Percentiles rank a stretch among this genome's conserved stretches.
Evolutionary conservation across 53 echinoderm and acorn worm genomes (phyloP).

Genomic region (Echinarachnius parma): DNA sequence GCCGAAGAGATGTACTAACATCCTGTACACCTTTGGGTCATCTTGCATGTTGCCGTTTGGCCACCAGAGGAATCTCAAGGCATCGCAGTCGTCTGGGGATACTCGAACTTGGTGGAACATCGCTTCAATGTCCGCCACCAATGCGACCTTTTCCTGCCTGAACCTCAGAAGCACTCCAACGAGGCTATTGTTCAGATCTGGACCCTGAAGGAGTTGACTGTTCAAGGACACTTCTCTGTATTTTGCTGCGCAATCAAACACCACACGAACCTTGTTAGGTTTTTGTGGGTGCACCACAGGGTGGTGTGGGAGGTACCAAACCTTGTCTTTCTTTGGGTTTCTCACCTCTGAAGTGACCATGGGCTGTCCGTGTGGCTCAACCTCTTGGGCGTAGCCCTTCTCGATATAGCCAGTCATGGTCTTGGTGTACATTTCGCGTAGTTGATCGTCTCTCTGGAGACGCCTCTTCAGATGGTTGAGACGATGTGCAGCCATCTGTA

Average conservation of each 20-base stretch:
- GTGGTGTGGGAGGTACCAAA: constrained; percentile 55
- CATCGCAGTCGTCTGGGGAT: constrained; percentile 17
- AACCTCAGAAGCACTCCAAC: constrained; percentile 42
- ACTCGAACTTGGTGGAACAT: constrained; percentile 58
- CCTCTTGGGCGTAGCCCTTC: constrained; percentile 57
- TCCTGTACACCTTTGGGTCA: constrained; percentile 7
- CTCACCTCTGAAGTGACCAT: neutral
- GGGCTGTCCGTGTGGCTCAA: neutral
- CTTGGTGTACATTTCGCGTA: constrained; percentile 41
- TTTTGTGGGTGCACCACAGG: constrained; percentile 45
- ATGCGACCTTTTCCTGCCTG: constrained; percentile 27
- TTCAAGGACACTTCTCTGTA: constrained; percentile 34
- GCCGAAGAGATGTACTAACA: constrained; percentile 44
- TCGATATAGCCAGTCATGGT: constrained; percentile 45
- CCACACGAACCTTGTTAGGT: constrained; percentile 44
- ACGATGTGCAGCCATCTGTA: constrained; percentile 23
- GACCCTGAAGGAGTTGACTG: constrained; percentile 35
- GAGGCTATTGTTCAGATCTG: constrained; percentile 29
- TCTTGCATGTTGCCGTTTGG: constrained; percentile 16
- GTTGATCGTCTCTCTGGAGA: constrained; percentile 31
- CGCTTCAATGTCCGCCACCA: constrained; percentile 49
- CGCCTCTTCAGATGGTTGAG: constrained; percentile 42
- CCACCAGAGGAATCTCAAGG: constrained; percentile 43
- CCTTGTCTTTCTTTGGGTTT: neutral
- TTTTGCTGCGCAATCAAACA: constrained; percentile 48